Percentiles rank a stretch among this genome's conserved stretches.
Evolutionary conservation across 2,888 invertebrate species (phyloP).

Genomic region (Cylloceria caligata): DNA sequence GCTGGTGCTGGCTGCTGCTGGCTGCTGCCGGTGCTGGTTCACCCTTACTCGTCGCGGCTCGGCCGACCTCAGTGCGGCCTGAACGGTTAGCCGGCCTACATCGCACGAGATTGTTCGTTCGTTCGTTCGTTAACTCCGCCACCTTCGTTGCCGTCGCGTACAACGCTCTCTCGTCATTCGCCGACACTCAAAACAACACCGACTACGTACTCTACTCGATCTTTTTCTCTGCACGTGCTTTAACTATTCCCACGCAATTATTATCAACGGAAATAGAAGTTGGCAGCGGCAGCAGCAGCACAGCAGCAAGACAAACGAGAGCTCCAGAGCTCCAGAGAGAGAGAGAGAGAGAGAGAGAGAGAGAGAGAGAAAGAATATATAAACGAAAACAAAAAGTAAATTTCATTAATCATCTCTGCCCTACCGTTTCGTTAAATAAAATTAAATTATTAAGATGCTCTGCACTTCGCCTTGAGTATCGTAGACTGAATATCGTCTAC

Average conservation of each 20-base stretch:
- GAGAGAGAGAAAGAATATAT: background rate
- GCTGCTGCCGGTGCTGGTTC: constrained; percentile 71
- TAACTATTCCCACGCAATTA: background rate
- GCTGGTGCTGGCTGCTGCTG: constrained; percentile 50
- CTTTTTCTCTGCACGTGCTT: constrained; percentile 7
- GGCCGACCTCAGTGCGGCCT: constrained; percentile 83
- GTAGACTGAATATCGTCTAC: constrained; percentile 6
- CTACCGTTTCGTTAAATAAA: background rate
- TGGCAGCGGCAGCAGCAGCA: background rate
- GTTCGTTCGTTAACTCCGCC: constrained; percentile 42
- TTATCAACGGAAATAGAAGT: constrained; percentile 1
- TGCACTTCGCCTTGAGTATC: background rate
- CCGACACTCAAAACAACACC: background rate
- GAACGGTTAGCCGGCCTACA: constrained; percentile 84
- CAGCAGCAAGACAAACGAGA: background rate
- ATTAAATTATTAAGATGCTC: background rate
- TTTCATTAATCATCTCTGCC: background rate
- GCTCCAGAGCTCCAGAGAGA: background rate
- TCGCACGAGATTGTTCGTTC: constrained; percentile 72
- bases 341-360: background rate
- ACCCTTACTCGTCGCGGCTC: constrained; percentile 77
- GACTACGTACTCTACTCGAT: background rate
- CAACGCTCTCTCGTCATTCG: constrained; percentile 30
- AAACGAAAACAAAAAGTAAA: constrained; percentile 11
- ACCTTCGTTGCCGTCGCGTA: constrained; percentile 45